phyloP scores from a whole-genome alignment of 1,140 invertebrate species.

The Diploscapter pachys region DNA sequence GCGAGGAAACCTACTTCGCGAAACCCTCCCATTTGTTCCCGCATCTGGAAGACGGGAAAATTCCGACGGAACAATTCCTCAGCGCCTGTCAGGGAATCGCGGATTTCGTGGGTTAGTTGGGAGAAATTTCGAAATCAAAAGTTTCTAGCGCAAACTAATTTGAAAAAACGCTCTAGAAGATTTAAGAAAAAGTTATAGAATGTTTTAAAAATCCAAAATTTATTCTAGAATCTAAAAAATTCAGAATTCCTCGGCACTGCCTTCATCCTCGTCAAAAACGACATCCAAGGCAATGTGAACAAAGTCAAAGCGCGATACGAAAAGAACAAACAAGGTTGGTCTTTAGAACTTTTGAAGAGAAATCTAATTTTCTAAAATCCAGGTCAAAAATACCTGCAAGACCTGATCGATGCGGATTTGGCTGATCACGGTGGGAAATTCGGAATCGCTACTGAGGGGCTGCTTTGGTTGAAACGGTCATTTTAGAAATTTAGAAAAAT shows the following conservation, averaged over 20 bases:
- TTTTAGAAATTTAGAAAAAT: not conserved
- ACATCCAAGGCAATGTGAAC: constrained; percentile 40
- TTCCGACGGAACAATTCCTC: constrained; percentile 42
- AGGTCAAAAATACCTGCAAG: constrained; percentile 30
- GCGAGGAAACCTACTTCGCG: constrained; percentile 37
- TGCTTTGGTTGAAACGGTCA: constrained; percentile 40
- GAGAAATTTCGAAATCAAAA: not conserved
- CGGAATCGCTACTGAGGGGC: constrained; percentile 39
- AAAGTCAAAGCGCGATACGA: constrained; percentile 33
- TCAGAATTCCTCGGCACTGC: constrained; percentile 40
- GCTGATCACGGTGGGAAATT: constrained; percentile 37
- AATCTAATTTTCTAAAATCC: not conserved
- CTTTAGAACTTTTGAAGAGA: not conserved
- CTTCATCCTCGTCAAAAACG: constrained; percentile 37
- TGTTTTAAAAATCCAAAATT: not conserved
- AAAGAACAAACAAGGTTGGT: constrained; percentile 30
- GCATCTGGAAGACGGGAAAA: constrained; percentile 31
- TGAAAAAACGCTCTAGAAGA: not conserved
- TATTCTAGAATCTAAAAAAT: constrained; percentile 3
- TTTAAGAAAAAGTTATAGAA: not conserved
- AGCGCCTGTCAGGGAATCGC: constrained; percentile 43
- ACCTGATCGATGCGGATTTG: constrained; percentile 39
- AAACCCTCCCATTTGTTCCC: constrained; percentile 40
- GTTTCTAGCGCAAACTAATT: not conserved
- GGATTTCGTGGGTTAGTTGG: constrained; percentile 37